These are phyloP conservation scores for Drosophila atroscutellata DNA, from an alignment of 2,888 invertebrate species.

Conservation along the genomic window DNA sequence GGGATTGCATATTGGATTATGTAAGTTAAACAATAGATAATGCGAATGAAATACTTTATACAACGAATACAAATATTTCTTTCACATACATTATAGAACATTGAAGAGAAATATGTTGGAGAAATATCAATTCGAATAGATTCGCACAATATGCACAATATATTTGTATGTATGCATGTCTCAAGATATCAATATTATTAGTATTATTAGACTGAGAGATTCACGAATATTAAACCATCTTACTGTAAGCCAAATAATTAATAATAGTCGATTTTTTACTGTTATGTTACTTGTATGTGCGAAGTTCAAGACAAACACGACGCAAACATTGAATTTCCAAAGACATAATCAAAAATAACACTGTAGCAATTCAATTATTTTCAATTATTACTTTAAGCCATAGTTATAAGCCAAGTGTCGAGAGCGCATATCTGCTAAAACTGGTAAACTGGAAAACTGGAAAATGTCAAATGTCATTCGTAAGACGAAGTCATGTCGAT, in stretches of 20 bases:
- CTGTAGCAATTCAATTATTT: constrained; percentile 31
- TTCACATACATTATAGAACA: not conserved
- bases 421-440: constrained; percentile 18
- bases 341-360: constrained; percentile 34
- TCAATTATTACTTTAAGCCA: not conserved
- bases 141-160: constrained; percentile 13
- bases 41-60: constrained; percentile 13
- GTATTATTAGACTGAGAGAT: constrained; percentile 49
- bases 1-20: constrained; percentile 2
- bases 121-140: constrained; percentile 2
- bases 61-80: constrained; percentile 26
- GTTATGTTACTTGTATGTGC: constrained; percentile 24
- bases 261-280: constrained; percentile 39
- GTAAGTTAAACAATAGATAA: constrained; percentile 12
- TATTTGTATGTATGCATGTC: constrained; percentile 4
- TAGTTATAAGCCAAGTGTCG: constrained; percentile 23
- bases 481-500: constrained; percentile 19
- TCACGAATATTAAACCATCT: constrained; percentile 38
- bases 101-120: not conserved
- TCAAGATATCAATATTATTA: constrained; percentile 31
- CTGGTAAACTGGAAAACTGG: constrained; percentile 21
- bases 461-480: constrained; percentile 14
- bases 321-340: constrained; percentile 39
- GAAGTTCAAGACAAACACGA: constrained; percentile 5
- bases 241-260: constrained; percentile 16